phyloP scores from a whole-genome alignment of 2,888 invertebrate genomes.

The Zygothrica quintamaculata region DNA sequence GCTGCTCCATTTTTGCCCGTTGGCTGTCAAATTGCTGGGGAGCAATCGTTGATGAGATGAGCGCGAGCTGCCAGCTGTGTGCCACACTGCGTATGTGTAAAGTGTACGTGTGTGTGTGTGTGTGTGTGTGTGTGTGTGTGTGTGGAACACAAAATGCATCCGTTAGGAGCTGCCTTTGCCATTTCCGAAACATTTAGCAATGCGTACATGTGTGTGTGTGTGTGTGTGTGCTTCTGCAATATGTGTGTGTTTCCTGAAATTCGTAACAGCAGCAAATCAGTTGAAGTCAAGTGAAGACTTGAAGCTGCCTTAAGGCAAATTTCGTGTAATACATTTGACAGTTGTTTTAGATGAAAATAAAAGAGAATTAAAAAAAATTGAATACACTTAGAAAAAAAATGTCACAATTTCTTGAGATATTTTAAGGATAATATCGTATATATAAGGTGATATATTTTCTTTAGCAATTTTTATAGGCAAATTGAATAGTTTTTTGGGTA shows the following conservation, averaged over 20 bases:
- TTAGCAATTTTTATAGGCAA: too few species aligned
- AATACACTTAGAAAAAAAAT: neutral
- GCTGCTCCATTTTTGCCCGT: neutral
- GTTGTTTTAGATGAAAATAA: conserved; percentile 2
- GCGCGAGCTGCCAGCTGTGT: conserved; percentile 51
- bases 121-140: conserved; percentile 14
- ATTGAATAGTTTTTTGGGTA: too few species aligned
- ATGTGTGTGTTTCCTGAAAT: conserved; percentile 25
- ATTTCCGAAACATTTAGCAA: conserved; percentile 77
- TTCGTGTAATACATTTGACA: neutral
- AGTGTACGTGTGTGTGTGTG: conserved; percentile 10
- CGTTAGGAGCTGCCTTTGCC: conserved; percentile 65
- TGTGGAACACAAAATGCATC: conserved; percentile 61
- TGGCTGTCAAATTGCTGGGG: conserved; percentile 52
- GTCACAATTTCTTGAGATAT: too few species aligned
- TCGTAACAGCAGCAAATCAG: conserved; percentile 64
- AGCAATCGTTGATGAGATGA: conserved; percentile 63
- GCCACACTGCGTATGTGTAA: conserved; percentile 54
- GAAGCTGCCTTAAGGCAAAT: conserved; percentile 18
- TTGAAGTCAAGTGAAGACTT: conserved; percentile 42
- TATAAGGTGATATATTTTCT: too few species aligned
- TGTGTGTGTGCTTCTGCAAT: conserved; percentile 13
- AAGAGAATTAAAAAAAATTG: neutral
- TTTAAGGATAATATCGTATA: too few species aligned
- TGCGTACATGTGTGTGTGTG: conserved; percentile 6